A percentile compares a stretch with the other conserved stretches of the same genome.
Evolutionary conservation across 2,888 invertebrate genomes (phyloP).

Genomic region (Polymixis lichenea): DNA sequence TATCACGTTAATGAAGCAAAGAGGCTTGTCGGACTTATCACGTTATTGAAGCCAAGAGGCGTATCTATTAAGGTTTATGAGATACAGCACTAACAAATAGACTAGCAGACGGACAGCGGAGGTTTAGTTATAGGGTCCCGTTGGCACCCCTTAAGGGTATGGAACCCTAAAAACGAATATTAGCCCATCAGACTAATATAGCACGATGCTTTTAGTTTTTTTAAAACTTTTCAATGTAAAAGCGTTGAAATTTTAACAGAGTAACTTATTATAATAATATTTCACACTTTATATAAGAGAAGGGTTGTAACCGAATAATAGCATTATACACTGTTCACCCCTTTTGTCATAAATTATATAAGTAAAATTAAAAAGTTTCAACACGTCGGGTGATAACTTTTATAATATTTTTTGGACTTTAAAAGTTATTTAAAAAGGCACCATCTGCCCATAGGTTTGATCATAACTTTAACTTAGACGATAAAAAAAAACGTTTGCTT

Average conservation of each 20-base stretch:
- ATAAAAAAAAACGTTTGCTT: background rate
- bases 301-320: conserved; percentile 29
- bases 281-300: conserved; percentile 15
- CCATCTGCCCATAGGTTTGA: conserved; percentile 30
- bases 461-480: conserved; percentile 10
- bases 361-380: conserved; percentile 53
- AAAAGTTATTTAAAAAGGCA: conserved; percentile 26
- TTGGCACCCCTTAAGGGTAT: no score
- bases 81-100: no score
- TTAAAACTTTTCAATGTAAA: conserved; percentile 18
- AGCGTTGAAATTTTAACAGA: conserved; percentile 9
- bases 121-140: no score
- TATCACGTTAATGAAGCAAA: no score
- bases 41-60: no score
- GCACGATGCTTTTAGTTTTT: conserved; percentile 11
- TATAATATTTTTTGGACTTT: conserved; percentile 40
- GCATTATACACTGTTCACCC: conserved; percentile 18
- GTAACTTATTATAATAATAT: conserved; percentile 25
- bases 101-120: no score
- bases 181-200: background rate
- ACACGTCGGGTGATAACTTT: conserved; percentile 40
- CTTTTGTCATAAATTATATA: conserved; percentile 49
- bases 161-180: background rate
- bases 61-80: no score
- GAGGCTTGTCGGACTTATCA: no score